Conservation (phyloP, 2,113 vertebrate species). For the Chiloscyllium plagiosum region DNA sequence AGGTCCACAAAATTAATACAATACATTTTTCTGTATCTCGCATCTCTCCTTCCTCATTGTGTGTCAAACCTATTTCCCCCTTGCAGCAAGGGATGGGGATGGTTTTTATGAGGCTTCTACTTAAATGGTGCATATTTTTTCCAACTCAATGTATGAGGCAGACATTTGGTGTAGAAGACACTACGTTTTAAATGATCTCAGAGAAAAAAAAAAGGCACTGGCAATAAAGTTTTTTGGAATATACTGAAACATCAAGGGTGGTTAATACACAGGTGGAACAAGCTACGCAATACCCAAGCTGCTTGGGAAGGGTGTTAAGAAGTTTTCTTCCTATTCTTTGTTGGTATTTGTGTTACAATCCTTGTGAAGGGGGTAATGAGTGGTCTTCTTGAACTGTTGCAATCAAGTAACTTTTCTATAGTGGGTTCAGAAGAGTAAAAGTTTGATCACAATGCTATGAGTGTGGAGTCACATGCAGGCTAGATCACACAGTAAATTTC, state of each 20-base stretch:
- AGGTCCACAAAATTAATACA: no score
- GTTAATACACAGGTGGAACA: neutral
- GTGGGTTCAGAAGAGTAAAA: no score
- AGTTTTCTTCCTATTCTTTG: neutral
- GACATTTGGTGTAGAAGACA: neutral
- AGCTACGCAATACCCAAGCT: neutral
- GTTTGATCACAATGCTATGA: no score
- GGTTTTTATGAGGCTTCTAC: neutral
- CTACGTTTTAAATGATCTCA: neutral
- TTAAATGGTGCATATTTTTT: neutral
- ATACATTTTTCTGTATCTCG: no score
- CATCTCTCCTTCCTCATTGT: neutral
- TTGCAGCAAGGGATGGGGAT: neutral
- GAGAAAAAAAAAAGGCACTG: neutral
- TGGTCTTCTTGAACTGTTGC: no score
- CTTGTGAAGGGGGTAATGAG: no score
- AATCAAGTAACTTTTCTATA: no score
- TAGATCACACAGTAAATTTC: no score
- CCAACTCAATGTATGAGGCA: neutral
- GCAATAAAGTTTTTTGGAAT: neutral
- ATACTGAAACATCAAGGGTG: neutral
- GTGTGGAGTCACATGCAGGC: no score
- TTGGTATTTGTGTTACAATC: no score
- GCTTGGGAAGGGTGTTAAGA: neutral
- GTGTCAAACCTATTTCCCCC: neutral